Conservation (phyloP, 1,140 invertebrate genomes). For the Pteromalus puparum region DNA sequence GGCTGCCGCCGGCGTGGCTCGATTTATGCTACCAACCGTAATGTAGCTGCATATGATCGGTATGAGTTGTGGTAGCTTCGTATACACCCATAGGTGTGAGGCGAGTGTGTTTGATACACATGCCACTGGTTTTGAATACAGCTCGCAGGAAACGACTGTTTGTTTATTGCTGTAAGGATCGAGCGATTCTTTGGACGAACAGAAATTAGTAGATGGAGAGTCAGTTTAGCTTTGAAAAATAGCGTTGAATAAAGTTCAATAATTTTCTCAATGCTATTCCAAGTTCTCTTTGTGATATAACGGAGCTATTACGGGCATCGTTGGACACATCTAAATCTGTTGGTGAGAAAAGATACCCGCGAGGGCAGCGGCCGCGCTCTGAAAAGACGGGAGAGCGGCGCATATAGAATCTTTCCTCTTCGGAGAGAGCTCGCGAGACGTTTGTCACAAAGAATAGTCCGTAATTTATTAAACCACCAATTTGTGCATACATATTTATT, state of each 20-base stretch:
- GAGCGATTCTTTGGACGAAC: neutral
- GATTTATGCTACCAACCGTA: slow-evolving; percentile 17
- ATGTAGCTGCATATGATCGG: slow-evolving; percentile 1
- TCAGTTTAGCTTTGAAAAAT: too few species aligned
- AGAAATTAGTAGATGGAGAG: too few species aligned
- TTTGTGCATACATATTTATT: too few species aligned
- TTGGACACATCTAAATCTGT: neutral
- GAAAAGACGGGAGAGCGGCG: slow-evolving; percentile 25
- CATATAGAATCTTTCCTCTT: slow-evolving; percentile 19
- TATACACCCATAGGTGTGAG: neutral
- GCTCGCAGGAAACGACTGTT: too few species aligned
- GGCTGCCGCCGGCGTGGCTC: neutral
- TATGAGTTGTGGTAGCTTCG: neutral
- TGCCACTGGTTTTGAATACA: neutral
- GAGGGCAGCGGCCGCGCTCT: neutral
- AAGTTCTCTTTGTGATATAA: slow-evolving; percentile 8
- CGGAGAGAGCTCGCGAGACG: too few species aligned
- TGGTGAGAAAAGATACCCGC: neutral
- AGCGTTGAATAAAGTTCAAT: too few species aligned
- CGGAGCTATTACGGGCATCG: slow-evolving; percentile 26
- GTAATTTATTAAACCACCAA: too few species aligned
- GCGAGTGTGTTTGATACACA: neutral
- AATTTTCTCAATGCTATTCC: neutral
- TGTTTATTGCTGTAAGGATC: neutral
- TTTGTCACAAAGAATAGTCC: too few species aligned